Base-by-base conservation (phyloP, 1,140 invertebrate species). In the Drosophila funebris region DNA sequence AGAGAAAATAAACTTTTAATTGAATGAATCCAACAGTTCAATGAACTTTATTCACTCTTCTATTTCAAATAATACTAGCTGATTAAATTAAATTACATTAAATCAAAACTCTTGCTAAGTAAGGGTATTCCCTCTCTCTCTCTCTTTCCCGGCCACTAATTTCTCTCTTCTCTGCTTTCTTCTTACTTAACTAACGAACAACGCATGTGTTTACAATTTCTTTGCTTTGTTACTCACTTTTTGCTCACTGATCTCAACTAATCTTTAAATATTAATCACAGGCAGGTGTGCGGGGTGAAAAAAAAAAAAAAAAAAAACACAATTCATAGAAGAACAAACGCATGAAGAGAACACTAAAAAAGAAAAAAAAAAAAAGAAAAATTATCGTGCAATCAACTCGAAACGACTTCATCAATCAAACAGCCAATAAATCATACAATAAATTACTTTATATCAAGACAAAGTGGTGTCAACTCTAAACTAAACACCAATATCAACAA, bases 341-440 rank as follows among this genome's bases (percentile, higher is more conserved):
- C 50, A 48, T 54, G 60, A 33, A 39, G 27, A 36, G 70, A 73
- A 68, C 74, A 73, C 69, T 76, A 78, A 82, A n/a, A n/a, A n/a
- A n/a, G n/a, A n/a, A n/a, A n/a, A n/a, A n/a, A n/a, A n/a, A n/a
- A n/a, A n/a, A n/a, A n/a, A n/a, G n/a, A n/a, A n/a, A n/a, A 85
- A 64, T 78, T 69, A 78, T 85, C 77, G 77, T 75, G 54, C 82
- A 68, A 72, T 69, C 70, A 83, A 74, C 73, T 80, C 24, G 54
- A 56, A 78, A 63, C 66, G 73, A 78, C 71, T 88, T 78, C 78
- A 87, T 87, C 78, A 82, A 81, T 88, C 78, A 87, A 88, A 54
- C 54, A 46, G 60, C 60, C 71, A 60, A 82, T 87, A 87, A 87
- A 82, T 87, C 72, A 87, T 76, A 68, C 18, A 48, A 82, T 87